Evolutionary conservation across 23 tunicate genomes (phyloP).

Genomic region (Phallusia fumigata): DNA sequence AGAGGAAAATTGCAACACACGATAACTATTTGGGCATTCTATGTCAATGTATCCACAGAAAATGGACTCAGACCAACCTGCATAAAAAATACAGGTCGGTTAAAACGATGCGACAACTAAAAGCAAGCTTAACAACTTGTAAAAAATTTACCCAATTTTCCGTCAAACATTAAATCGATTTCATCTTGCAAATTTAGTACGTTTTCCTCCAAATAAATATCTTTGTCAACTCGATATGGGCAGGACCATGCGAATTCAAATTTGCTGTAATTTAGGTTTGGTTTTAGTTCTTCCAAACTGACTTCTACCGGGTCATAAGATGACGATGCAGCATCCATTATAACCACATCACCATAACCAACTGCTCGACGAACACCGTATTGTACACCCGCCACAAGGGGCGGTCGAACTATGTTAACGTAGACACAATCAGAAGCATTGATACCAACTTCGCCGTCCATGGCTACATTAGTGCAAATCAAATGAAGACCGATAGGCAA

Average conservation of each 20-base stretch:
- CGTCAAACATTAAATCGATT: constrained; percentile 26
- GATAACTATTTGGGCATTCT: background rate
- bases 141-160: background rate
- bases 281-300: background rate
- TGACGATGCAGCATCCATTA: constrained; percentile 53
- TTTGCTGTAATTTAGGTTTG: constrained; percentile 2
- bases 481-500: constrained; percentile 46
- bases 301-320: constrained; percentile 72
- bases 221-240: constrained; percentile 21
- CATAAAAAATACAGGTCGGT: no score
- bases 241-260: constrained; percentile 42
- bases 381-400: constrained; percentile 56
- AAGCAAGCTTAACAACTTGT: no score
- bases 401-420: constrained; percentile 45
- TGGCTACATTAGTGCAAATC: constrained; percentile 75
- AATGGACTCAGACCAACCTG: background rate
- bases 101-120: background rate
- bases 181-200: background rate
- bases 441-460: constrained; percentile 55
- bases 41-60: background rate
- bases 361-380: constrained; percentile 65
- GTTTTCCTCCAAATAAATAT: background rate
- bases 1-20: background rate
- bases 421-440: constrained; percentile 65
- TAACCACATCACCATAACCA: constrained; percentile 42